Evolutionary conservation across 2,797 vertebrate species (phyloP).

Genomic region (Acipenser transmontanus): DNA sequence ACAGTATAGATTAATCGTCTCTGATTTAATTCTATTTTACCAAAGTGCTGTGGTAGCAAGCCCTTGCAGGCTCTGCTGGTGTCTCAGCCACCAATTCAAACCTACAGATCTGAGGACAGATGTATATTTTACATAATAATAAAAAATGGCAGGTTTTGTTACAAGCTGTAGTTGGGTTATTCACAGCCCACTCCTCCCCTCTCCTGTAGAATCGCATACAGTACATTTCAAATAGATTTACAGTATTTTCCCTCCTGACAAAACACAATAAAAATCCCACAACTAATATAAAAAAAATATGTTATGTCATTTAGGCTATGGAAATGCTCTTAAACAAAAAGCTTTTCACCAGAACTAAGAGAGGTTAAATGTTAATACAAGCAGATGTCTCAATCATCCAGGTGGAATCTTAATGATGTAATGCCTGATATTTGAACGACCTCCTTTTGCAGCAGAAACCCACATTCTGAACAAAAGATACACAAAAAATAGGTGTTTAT

Average conservation of each 20-base stretch:
- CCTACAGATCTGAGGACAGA: constrained; percentile 61
- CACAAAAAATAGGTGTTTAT: no score
- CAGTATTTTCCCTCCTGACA: constrained; percentile 28
- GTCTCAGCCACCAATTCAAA: constrained; percentile 30
- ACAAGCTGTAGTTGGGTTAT: constrained; percentile 39
- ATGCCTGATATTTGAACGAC: no score
- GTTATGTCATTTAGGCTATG: constrained; percentile 28
- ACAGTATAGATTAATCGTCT: constrained; percentile 19
- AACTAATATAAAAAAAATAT: background rate
- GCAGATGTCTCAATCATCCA: background rate
- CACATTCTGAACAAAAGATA: no score
- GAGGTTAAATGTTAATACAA: constrained; percentile 39
- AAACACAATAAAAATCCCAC: background rate
- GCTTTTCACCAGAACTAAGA: constrained; percentile 25
- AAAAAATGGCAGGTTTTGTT: constrained; percentile 34
- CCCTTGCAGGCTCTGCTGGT: constrained; percentile 34
- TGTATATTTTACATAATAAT: constrained; percentile 61
- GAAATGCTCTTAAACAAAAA: constrained; percentile 25
- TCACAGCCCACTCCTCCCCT: constrained; percentile 13
- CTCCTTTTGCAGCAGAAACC: no score
- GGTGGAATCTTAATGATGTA: no score
- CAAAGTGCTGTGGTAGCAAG: constrained; percentile 50
- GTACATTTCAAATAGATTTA: no score
- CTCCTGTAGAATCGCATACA: no score
- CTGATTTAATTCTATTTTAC: constrained; percentile 47